Percentiles rank a stretch among this genome's conserved stretches.
phyloP scores from a whole-genome alignment of 1,140 invertebrate genomes.

The Rhyacophila brunnea region DNA sequence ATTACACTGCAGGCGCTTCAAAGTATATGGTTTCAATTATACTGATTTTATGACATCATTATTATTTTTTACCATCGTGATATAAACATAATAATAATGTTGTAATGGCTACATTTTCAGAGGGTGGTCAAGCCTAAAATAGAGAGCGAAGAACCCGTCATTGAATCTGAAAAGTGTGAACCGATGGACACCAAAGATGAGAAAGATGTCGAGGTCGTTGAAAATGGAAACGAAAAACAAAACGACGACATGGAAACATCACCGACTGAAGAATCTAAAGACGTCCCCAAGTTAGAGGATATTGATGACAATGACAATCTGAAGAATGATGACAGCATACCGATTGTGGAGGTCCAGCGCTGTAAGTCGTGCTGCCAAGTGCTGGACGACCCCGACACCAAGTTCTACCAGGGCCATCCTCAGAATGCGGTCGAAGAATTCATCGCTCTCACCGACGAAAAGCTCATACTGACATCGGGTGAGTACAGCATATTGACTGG shows the following conservation, averaged over 20 bases:
- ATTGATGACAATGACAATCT: background rate
- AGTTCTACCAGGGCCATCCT: conserved; percentile 71
- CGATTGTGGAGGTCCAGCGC: conserved; percentile 29
- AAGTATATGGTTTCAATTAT: no score
- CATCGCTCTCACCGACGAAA: conserved; percentile 74
- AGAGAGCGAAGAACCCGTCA: background rate
- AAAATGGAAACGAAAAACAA: background rate
- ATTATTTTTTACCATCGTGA: no score
- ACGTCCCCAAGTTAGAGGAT: background rate
- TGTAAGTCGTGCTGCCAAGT: conserved; percentile 63
- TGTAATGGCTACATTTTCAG: background rate
- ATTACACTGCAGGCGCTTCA: no score
- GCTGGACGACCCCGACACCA: conserved; percentile 63
- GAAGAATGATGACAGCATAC: background rate
- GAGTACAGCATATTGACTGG: no score
- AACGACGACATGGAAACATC: background rate
- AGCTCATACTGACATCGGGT: conserved; percentile 70
- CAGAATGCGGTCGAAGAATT: conserved; percentile 74
- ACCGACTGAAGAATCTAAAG: background rate
- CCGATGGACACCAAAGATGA: background rate
- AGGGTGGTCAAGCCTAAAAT: conserved; percentile 9
- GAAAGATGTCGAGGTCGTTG: background rate
- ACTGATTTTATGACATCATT: no score
- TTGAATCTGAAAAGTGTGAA: background rate
- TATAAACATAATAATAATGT: no score